phyloP scores from a whole-genome alignment of 53 echinoderm and acorn worm species.

The Hippasteria phrygiana region DNA sequence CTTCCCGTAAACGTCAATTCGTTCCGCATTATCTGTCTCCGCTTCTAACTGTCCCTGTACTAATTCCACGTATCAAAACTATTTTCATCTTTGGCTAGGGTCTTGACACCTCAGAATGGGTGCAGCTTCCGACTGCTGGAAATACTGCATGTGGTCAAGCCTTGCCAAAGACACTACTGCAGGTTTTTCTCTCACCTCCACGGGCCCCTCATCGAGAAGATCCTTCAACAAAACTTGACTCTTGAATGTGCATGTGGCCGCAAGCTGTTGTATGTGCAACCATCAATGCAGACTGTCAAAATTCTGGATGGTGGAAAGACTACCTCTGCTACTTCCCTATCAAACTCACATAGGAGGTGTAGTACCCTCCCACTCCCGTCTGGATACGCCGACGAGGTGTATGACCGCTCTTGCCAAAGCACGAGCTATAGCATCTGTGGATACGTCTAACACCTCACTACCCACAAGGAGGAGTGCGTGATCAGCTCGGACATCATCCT shows the following conservation, averaged over 20 bases:
- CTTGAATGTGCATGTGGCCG: neutral
- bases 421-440: too few species aligned
- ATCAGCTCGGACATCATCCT: too few species aligned
- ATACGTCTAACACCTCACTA: too few species aligned
- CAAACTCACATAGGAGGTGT: too few species aligned
- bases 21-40: neutral
- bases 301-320: too few species aligned
- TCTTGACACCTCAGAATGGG: constrained; percentile 48
- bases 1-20: neutral
- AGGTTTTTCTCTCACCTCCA: neutral
- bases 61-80: constrained; percentile 63
- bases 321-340: too few species aligned
- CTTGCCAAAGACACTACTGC: neutral
- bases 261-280: too few species aligned
- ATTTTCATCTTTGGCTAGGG: constrained; percentile 65
- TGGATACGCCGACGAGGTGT: too few species aligned
- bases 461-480: too few species aligned
- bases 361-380: too few species aligned
- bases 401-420: too few species aligned
- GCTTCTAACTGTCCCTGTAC: constrained; percentile 70
- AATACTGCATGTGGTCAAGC: neutral
- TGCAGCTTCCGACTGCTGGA: constrained; percentile 45
- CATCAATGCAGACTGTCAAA: too few species aligned
- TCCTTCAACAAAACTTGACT: neutral
- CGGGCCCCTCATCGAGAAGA: neutral